phyloP scores from a whole-genome alignment of 2,797 vertebrate species.

The Lophotriccus pileatus region DNA sequence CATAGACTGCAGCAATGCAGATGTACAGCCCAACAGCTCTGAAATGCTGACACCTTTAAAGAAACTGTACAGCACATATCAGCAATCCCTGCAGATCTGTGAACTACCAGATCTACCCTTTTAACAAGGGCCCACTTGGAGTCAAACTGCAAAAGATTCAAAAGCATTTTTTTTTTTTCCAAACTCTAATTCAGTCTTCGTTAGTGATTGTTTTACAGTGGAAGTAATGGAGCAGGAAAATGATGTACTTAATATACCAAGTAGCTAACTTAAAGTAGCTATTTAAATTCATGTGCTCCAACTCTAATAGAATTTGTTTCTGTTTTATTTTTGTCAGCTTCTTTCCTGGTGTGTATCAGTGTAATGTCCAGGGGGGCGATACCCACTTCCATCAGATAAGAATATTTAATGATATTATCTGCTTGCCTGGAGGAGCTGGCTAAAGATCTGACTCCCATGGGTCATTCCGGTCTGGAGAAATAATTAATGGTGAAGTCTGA shows the following conservation, averaged over 20 bases:
- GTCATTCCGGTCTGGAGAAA: slow-evolving; percentile 5
- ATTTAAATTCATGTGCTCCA: slow-evolving; percentile 3
- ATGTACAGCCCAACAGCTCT: background rate
- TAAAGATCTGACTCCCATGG: background rate
- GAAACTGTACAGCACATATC: background rate
- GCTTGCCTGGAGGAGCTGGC: background rate
- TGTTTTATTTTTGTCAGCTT: background rate
- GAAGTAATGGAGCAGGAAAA: slow-evolving; percentile 2
- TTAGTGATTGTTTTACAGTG: background rate
- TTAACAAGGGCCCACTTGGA: background rate
- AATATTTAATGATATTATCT: background rate
- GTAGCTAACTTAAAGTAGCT: background rate
- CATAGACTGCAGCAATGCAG: background rate
- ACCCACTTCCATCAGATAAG: background rate
- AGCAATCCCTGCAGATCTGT: background rate
- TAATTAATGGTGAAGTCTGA: background rate
- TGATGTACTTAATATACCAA: background rate
- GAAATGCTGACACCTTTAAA: slow-evolving; percentile 14
- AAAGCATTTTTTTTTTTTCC: background rate
- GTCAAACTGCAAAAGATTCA: background rate
- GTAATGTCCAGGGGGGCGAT: background rate
- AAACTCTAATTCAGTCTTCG: background rate
- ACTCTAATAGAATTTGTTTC: background rate
- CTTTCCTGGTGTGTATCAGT: background rate
- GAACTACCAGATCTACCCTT: background rate